Base-by-base conservation (phyloP, 92 coral and sea anemone genomes). In the Parazoanthus darwini region DNA sequence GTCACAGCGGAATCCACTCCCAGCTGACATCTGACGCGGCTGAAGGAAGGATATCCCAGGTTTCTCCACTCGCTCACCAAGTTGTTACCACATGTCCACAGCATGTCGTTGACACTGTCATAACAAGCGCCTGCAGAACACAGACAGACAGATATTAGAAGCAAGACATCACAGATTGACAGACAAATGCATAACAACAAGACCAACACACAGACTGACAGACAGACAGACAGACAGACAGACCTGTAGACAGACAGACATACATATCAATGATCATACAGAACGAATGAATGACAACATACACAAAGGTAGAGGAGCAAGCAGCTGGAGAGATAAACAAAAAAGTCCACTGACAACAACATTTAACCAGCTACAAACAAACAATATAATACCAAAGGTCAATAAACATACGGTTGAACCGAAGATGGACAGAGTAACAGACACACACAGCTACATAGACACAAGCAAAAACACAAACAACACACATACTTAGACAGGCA, bases 41-140 rank as follows among this genome's bases (percentile, higher is more conserved):
- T 93, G 65, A 85, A 90, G 50, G 97, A 90, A 37, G 94, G 95
- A 56, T 86, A 89, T 44, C 99, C 99, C 68, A 93, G 89, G 75
- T 84, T 63, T 11, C 77, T 79, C 99, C 99, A 97, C 88, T 97
- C 98, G 44, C 92, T 90, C 23, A 96, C 78, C 43, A 90, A 63
- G 76, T 93, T 88, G 81, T 92, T 88, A 51, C 96, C 91, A 90
- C 87, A 94, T 42, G 96, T 92, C 98, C 98, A 97, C 80, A 97
- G 86, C 68, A 81, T 74, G 54, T 89, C 89, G 80, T 92, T 95
- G 36, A 88, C 73, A 44, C 84, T 66, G 86, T 97, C 99, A 88
- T 91, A 93, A 72, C 98, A 97, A 38, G 96, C 90, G 67, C 96
- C 99, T 97, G 54, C 8, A 78, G 84, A 13, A 50, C 43, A 76